Conservation (phyloP, 2,888 invertebrate genomes). For the Plebejus anna region DNA sequence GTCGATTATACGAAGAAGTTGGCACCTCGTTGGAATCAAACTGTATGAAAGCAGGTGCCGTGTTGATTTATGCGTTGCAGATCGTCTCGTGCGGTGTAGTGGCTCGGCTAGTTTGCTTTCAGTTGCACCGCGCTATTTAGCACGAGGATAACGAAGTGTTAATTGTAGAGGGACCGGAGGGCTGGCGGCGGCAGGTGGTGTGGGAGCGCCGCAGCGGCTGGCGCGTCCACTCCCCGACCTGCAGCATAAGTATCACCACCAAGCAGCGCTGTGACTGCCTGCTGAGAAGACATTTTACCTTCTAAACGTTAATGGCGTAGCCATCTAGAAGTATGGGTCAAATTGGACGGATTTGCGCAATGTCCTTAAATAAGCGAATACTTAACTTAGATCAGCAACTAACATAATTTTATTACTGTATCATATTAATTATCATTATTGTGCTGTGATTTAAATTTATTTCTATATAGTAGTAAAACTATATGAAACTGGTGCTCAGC, state of each 20-base stretch:
- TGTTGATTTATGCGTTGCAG: neutral
- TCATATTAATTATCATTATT: neutral
- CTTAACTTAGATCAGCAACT: neutral
- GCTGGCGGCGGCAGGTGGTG: slow-evolving; percentile 48
- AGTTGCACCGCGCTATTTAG: slow-evolving; percentile 17
- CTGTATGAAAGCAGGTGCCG: neutral
- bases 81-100: slow-evolving; percentile 8
- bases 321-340: neutral
- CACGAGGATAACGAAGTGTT: slow-evolving; percentile 44
- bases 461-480: neutral
- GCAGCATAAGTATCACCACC: slow-evolving; percentile 55
- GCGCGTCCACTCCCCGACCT: slow-evolving; percentile 58
- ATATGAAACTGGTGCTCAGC: neutral
- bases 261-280: slow-evolving; percentile 59
- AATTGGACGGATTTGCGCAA: neutral
- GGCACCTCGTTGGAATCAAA: neutral
- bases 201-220: slow-evolving; percentile 53
- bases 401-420: neutral
- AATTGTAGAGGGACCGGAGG: slow-evolving; percentile 51
- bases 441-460: neutral
- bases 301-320: slow-evolving; percentile 25
- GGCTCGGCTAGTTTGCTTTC: slow-evolving; percentile 4
- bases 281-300: slow-evolving; percentile 41
- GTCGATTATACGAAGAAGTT: neutral
- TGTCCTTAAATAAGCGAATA: neutral